Base-by-base conservation (phyloP, 2,113 vertebrate genomes). In the Gymnorhina tibicen region DNA sequence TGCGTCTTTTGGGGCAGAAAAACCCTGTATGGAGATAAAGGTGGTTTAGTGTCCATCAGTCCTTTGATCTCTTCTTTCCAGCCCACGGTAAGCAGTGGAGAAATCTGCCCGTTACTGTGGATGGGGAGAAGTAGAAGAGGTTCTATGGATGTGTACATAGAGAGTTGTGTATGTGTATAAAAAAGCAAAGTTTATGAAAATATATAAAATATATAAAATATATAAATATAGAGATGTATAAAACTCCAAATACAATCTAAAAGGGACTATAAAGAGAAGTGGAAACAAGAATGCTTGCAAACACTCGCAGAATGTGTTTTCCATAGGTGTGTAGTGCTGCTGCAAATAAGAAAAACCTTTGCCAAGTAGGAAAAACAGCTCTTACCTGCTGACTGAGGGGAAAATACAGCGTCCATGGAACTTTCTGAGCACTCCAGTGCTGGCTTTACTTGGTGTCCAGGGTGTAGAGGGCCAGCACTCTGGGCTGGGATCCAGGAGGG, bases 401-500 rank as follows among this genome's bases (percentile, higher is more conserved):
- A 69, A 93, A 95, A 83, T 8, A 4, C 18, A 50, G 58, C 1
- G 0, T 60, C n/a, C 56, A 85, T 39, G 53, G 53, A 42, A n/a
- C 27, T 85, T 35, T 22, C 78, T 59, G 83, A 89, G 55, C 10
- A 7, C 68, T 91, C 72, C 72, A 56, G 62, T 2, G 55, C 76
- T 85, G 85, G 78, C 70, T 94, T 91, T 16, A 4, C 10, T 78
- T 56, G 0, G 0, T 58, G 92, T 87, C 56, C 87, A 3, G 1
- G 12, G 84, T 39, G 75, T 32, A 17, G 50, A 91, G 77, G 85
- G 92, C 47, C 94, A 58, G 78, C 67, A n/a, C 1, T 13, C 44
- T 46, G 30, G 94, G 94, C 91, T 64, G 46, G 16, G 46, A 14
- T 92, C 92, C 95, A 95, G 77, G 30, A 68, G 35, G 77, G 76